A percentile compares a stretch with the other conserved stretches of the same genome.
Evolutionary conservation across 2,888 invertebrate genomes (phyloP).

Genomic region (Drosophila kambysellisi): DNA sequence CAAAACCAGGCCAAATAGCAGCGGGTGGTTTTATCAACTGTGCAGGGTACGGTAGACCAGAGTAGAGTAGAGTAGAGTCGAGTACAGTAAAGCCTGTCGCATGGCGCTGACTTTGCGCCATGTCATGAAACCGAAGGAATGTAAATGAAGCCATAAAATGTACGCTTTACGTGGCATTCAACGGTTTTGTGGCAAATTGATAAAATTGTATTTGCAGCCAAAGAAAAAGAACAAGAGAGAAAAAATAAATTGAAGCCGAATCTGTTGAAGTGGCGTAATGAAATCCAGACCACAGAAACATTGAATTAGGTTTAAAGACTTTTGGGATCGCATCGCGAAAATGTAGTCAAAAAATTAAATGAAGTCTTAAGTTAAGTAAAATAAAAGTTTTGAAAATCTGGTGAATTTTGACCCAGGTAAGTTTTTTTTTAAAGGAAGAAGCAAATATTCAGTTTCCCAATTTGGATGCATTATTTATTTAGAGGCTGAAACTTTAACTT

Average conservation of each 20-base stretch:
- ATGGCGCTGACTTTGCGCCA: conserved; percentile 10
- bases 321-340: background rate
- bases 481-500: too few relatives aligned
- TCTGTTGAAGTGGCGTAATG: background rate
- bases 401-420: too few relatives aligned
- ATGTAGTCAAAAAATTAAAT: background rate
- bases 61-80: background rate
- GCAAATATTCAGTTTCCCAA: too few relatives aligned
- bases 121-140: conserved; percentile 64
- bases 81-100: conserved; percentile 16
- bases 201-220: conserved; percentile 42
- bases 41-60: background rate
- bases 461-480: too few relatives aligned
- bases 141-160: conserved; percentile 78
- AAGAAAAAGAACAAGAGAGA: background rate
- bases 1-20: background rate
- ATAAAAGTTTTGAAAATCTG: too few relatives aligned
- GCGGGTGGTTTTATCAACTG: background rate
- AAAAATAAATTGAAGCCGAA: background rate
- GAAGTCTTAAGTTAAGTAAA: background rate
- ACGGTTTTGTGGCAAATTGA: conserved; percentile 58
- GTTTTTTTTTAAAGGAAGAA: too few relatives aligned
- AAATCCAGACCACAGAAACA: conserved; percentile 16
- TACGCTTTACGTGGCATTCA: conserved; percentile 54
- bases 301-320: conserved; percentile 1